These are phyloP conservation scores for Lacanobia wlatinum DNA, from an alignment of 2,888 invertebrate species.

Conservation along the genomic window DNA sequence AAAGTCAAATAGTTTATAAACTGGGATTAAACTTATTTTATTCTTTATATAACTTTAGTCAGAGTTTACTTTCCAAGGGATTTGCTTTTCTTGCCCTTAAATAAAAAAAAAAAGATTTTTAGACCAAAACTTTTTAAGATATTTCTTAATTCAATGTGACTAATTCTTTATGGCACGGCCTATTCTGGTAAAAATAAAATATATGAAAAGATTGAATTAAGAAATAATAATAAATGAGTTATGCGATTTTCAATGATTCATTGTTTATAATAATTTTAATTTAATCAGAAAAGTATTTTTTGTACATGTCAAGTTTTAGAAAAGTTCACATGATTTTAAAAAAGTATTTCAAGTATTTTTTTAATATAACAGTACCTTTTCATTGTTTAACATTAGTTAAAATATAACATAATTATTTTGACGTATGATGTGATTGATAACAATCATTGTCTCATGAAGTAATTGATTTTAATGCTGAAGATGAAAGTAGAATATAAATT, in stretches of 20 bases:
- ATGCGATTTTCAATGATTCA: constrained; percentile 11
- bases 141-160: constrained; percentile 67
- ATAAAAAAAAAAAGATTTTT: constrained; percentile 29
- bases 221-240: not conserved
- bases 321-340: constrained; percentile 1
- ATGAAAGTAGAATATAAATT: constrained; percentile 55
- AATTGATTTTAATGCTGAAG: constrained; percentile 26
- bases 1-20: constrained; percentile 5
- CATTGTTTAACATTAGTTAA: not conserved
- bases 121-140: constrained; percentile 63
- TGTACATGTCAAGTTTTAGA: not conserved
- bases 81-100: constrained; percentile 25
- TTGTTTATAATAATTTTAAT: constrained; percentile 4
- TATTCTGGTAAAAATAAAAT: constrained; percentile 56
- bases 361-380: not conserved
- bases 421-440: not conserved
- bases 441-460: not conserved
- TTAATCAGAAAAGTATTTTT: constrained; percentile 2
- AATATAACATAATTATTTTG: too few relatives aligned
- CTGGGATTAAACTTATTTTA: not conserved
- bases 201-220: constrained; percentile 14
- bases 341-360: constrained; percentile 1
- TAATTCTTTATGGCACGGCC: constrained; percentile 75
- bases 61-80: constrained; percentile 15
- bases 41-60: constrained; percentile 24